Base-by-base conservation (phyloP, 2,797 vertebrate genomes). In the Avahi laniger region DNA sequence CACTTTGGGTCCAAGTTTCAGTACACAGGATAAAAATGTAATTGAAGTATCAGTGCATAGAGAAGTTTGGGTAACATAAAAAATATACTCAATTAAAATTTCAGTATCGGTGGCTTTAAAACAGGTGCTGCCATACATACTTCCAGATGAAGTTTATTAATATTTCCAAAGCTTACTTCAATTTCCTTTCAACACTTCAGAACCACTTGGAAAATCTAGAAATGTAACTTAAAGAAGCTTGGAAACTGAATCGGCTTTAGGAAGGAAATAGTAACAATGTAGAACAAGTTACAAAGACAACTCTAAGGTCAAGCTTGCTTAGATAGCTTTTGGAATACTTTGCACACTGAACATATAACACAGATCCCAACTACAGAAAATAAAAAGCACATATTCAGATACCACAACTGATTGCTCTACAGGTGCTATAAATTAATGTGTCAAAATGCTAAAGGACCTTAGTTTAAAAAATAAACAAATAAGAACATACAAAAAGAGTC, bases 191-290 rank as follows among this genome's bases (percentile, higher is more conserved):
- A 52, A 93, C 38, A 96, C 22, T 87, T 83, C 61, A 26, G 33
- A 97, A 97, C 26, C 52, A 86, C 46, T 80, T 43, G 4, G 54
- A 89, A 96, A 97, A 46, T 93, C 50, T 79, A 96, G 67, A 95
- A 94, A 87, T 86, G 5, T 38, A 95, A 85, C 26, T 81, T 96
- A 93, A 3, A 59, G 89, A 86, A 85, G 43, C 33, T 63, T 81
- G 20, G 65, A 80, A 80, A 95, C 43, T 61, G 8, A 93, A 38
- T 18, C 48, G 63, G 80, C 79, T 80, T 95, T 63, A 78, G 35
- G 69, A 91, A 86, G 54, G 35, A 96, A 97, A 94, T 9, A 72
- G 18, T 69, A 90, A 85, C 57, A 97, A 80, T 81, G 76, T 35
- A 59, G 26, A 96, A 96, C 72, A 92, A 93, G 50, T 50, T 83